Evolutionary conservation across 2,888 invertebrate genomes (phyloP), one percentile per base, ranked within the genome.

Genomic region (Drepanosiphum platanoidis): DNA sequence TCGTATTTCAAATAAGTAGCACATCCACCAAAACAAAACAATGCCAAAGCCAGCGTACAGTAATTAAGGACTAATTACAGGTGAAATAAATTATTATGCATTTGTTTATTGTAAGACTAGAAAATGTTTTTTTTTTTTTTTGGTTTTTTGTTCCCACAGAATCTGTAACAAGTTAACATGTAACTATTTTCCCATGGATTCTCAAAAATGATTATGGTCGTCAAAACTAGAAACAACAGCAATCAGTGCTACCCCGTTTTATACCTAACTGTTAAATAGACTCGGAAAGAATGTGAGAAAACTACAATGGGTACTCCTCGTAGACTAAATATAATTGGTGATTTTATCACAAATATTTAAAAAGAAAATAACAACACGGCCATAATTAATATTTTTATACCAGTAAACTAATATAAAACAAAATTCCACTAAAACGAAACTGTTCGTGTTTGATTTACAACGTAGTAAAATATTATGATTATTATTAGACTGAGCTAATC

Each of bases 81-180:
- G 18, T 39, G 11, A 36, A 81, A 71, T 58, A 81, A 81, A 81
- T 81, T 81, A 81, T 70, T 58, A 81, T 36, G 27, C 42, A 61
- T 72, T 42, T 39, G 58, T 72, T 61, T 61, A 30, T 80, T 80
- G 52, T 66, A 30, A n/a, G 80, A 42, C 39, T 72, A 82, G 81
- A 71, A 71, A 61, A 81, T 15, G 1, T 71, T 61, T 61, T 82
- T n/a, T n/a, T n/a, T n/a, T n/a, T n/a, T n/a, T n/a, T n/a, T n/a
- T n/a, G n/a, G n/a, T n/a, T n/a, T n/a, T 82, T 82, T 82, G 70
- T 82, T 82, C 81, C 81, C 81, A 82, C 39, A 82, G 72, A 82
- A 82, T 82, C 71, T 72, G 61, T 81, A 71, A 71, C 46, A 79
- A 72, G 81, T 82, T 72, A 42, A 42, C 32, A 61, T 71, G 5